Conservation (phyloP, 2,113 vertebrate genomes). For the Oxyura jamaicensis region DNA sequence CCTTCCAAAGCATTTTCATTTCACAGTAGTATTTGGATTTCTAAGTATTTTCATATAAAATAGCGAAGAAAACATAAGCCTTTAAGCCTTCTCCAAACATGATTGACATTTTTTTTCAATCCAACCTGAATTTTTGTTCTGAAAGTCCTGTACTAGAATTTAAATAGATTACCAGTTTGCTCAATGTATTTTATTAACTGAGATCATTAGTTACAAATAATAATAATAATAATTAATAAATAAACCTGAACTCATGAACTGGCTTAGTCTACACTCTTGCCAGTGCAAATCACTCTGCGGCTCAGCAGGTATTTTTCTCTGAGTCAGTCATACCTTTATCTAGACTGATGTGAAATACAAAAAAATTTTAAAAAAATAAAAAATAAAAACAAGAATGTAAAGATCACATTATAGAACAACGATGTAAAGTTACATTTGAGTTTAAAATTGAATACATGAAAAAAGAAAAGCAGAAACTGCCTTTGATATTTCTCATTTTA, state of each 20-base stretch:
- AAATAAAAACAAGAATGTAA: background rate
- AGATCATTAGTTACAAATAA: background rate
- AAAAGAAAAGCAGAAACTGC: background rate
- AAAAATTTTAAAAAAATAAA: background rate
- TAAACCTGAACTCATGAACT: background rate
- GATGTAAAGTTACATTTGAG: too few relatives aligned
- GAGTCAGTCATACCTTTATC: background rate
- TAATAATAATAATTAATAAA: background rate
- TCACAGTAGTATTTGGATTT: conserved; percentile 59
- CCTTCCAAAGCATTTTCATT: conserved; percentile 48
- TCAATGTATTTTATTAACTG: conserved; percentile 7
- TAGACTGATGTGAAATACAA: background rate
- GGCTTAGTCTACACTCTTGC: background rate
- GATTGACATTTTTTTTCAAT: conserved; percentile 59
- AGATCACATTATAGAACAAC: background rate
- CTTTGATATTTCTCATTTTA: background rate
- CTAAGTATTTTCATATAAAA: conserved; percentile 63
- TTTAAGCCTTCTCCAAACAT: conserved; percentile 63
- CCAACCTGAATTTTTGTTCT: conserved; percentile 36
- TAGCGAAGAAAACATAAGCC: conserved; percentile 64
- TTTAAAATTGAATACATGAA: background rate
- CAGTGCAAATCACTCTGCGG: background rate
- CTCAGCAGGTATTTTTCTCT: background rate
- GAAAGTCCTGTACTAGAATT: conserved; percentile 14
- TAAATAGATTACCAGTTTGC: conserved; percentile 20